phyloP scores from a whole-genome alignment of 2,888 invertebrate genomes.

The Drosophila formosana region DNA sequence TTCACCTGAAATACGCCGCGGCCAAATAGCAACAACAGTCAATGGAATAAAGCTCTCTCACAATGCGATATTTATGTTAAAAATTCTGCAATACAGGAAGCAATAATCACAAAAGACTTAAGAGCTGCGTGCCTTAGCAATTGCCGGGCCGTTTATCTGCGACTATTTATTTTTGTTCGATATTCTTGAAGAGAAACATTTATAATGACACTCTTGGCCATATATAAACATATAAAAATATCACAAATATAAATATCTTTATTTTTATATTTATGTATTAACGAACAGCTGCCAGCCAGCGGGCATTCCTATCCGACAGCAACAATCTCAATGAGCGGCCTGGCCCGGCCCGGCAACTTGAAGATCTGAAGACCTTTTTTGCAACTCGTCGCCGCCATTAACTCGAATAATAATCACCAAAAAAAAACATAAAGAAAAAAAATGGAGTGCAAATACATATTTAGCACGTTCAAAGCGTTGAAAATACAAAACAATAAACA shows the following conservation, averaged over 20 bases:
- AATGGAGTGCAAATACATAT: conserved; percentile 51
- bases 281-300: conserved; percentile 35
- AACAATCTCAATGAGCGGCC: conserved; percentile 18
- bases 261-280: conserved; percentile 18
- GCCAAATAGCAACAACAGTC: conserved; percentile 17
- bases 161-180: conserved; percentile 28
- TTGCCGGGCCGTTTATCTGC: conserved; percentile 27
- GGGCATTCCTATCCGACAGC: conserved; percentile 25
- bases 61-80: conserved; percentile 38
- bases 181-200: conserved; percentile 36
- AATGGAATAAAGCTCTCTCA: conserved; percentile 23
- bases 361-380: conserved; percentile 44
- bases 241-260: conserved; percentile 19
- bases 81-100: conserved; percentile 63
- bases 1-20: conserved; percentile 64
- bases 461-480: conserved; percentile 61
- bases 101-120: conserved; percentile 45
- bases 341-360: conserved; percentile 1
- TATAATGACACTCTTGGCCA: conserved; percentile 6
- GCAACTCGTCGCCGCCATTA: conserved; percentile 40
- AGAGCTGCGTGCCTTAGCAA: conserved; percentile 41
- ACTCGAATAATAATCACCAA: conserved; percentile 52
- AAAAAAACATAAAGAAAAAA: conserved; percentile 24
- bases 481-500: conserved; percentile 49
- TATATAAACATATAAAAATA: neutral